phyloP scores from a whole-genome alignment of 2,113 vertebrate species.

The Lepisosteus oculatus region DNA sequence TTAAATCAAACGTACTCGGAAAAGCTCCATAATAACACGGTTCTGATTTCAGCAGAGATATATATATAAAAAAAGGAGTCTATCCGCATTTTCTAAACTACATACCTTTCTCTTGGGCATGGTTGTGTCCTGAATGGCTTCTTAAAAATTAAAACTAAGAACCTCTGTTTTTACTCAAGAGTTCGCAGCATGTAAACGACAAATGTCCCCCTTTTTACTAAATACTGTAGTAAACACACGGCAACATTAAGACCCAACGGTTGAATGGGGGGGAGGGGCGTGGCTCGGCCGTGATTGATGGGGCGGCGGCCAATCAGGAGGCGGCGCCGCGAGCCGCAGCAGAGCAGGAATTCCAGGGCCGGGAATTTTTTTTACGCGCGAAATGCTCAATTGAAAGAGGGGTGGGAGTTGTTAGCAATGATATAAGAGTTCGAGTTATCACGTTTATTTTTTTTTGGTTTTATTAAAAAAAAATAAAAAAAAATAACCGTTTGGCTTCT shows the following conservation, averaged over 20 bases:
- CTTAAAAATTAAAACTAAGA: slow-evolving; percentile 58
- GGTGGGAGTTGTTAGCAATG: slow-evolving; percentile 34
- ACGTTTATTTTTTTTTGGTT: too few species aligned
- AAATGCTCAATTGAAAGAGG: slow-evolving; percentile 55
- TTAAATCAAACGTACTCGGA: slow-evolving; percentile 63
- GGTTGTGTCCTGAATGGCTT: slow-evolving; percentile 59
- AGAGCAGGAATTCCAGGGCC: slow-evolving; percentile 67
- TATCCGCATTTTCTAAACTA: slow-evolving; percentile 41
- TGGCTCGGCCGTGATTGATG: slow-evolving; percentile 69
- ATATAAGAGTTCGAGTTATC: background rate
- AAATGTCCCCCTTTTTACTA: slow-evolving; percentile 70
- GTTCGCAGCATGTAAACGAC: slow-evolving; percentile 69
- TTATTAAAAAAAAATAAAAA: too few species aligned
- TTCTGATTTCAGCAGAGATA: slow-evolving; percentile 38
- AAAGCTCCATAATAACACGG: slow-evolving; percentile 53
- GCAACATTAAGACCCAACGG: slow-evolving; percentile 68
- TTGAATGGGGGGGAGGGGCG: slow-evolving; percentile 73
- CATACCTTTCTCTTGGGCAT: slow-evolving; percentile 82
- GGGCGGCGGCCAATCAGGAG: slow-evolving; percentile 57
- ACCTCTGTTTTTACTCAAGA: slow-evolving; percentile 49
- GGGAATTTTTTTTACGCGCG: slow-evolving; percentile 61
- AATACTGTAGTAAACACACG: slow-evolving; percentile 77
- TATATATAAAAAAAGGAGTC: slow-evolving; percentile 32
- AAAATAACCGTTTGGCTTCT: too few species aligned
- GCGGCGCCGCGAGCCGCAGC: slow-evolving; percentile 52